These are phyloP conservation scores for Hymenopus coronatus DNA, from an alignment of 2,888 invertebrate genomes.

Conservation along the genomic window DNA sequence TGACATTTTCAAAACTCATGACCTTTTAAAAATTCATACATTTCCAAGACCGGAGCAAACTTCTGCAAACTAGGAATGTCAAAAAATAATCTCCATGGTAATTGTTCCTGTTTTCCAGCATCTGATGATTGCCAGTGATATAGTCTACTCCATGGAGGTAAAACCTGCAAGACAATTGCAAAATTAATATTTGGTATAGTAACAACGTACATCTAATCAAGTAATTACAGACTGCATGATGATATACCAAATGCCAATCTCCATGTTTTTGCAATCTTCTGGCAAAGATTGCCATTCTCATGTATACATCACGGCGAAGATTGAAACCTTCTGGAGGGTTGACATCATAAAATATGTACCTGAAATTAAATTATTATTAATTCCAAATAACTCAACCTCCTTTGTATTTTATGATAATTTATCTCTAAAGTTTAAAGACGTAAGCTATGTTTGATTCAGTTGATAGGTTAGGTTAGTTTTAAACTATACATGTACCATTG, in stretches of 20 bases:
- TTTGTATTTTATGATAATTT: neutral
- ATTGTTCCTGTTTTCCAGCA: slow-evolving; percentile 55
- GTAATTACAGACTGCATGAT: neutral
- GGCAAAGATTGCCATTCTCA: slow-evolving; percentile 84
- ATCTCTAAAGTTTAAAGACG: too few relatives aligned
- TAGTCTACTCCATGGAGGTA: slow-evolving; percentile 89
- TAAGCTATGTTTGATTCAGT: too few relatives aligned
- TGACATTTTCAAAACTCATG: neutral
- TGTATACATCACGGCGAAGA: slow-evolving; percentile 91
- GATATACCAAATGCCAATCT: slow-evolving; percentile 49
- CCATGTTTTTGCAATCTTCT: slow-evolving; percentile 56
- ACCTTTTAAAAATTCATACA: slow-evolving; percentile 73
- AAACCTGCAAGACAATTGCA: slow-evolving; percentile 54
- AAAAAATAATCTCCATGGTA: slow-evolving; percentile 85
- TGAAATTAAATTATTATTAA: slow-evolving; percentile 42
- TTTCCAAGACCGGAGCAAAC: slow-evolving; percentile 84
- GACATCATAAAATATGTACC: slow-evolving; percentile 88
- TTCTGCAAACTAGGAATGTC: slow-evolving; percentile 71
- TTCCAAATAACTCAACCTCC: neutral
- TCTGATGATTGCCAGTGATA: slow-evolving; percentile 81
- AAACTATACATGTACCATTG: neutral
- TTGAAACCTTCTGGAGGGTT: slow-evolving; percentile 97
- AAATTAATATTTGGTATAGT: neutral
- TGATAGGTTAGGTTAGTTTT: neutral
- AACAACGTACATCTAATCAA: neutral